Evolutionary conservation across 2,113 vertebrate genomes (phyloP), one percentile per base, ranked within the genome.

Genomic region (Psettodes erumei): DNA sequence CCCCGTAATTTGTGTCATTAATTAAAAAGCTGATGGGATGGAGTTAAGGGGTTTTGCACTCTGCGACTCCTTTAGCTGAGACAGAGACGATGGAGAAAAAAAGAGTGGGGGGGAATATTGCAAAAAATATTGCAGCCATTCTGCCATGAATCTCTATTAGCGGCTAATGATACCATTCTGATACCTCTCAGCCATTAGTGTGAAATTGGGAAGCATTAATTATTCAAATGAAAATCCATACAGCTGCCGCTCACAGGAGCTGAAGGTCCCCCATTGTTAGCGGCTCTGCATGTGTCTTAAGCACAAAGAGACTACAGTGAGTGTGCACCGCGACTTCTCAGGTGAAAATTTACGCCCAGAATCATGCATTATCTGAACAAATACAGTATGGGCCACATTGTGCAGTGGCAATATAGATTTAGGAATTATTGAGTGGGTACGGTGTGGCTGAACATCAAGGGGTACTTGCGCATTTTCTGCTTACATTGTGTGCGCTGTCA

Each of bases 71-170:
- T 81, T n/a, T 32, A 21, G 73, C 40, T 58, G 72, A 73, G 47
- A 73, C 19, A 45, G 69, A 54, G 55, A 23, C n/a, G 15, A 25
- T 10, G 47, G 42, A 28, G 2, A 8, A 37, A 25, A 33, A 43
- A 43, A 23, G 30, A 13, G 12, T 2, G 50, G 16, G 43, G 28
- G 38, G 32, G 1, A 6, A 21, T 70, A 77, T 84, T 70, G 62
- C 82, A 75, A 82, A 89, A 91, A 83, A 81, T 85, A 88, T 88
- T 69, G 82, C 82, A 47, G 70, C 80, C 86, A 75, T 72, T 90
- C 70, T 13, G 12, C 83, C 91, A 92, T 93, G 92, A 92, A 94
- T 94, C 92, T 93, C 91, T 92, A 93, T 93, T 93, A 93, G 90
- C 19, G 67, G 68, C 87, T 93, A 93, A 93, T 94, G 90, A 91